phyloP scores from a whole-genome alignment of 2,113 vertebrate species.

The Corvus moneduloides region DNA sequence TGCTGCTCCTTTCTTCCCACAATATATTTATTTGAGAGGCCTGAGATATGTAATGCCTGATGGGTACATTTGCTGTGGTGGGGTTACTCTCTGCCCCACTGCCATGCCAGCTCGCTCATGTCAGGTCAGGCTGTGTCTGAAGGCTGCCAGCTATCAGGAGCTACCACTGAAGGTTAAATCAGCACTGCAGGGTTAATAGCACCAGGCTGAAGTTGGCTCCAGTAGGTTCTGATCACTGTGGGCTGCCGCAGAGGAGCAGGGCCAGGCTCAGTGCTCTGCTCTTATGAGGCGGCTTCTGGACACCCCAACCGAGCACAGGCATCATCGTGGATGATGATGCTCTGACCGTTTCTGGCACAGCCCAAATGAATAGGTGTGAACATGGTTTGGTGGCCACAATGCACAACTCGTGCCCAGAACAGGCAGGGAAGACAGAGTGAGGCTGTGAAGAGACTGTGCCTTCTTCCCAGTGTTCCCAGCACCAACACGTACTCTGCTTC shows the following conservation, averaged over 20 bases:
- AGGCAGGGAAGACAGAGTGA: not conserved
- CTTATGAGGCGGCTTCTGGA: not conserved
- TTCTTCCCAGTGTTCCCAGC: not conserved
- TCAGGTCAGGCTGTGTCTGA: not conserved
- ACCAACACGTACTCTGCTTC: not conserved
- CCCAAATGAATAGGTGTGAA: not conserved
- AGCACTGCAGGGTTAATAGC: not conserved
- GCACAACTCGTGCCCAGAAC: not conserved
- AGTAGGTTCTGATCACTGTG: not conserved
- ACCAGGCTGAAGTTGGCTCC: not conserved
- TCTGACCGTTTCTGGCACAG: not conserved
- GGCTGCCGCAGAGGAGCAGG: not conserved
- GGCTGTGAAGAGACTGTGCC: not conserved
- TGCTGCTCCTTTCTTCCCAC: not conserved
- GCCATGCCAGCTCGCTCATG: not conserved
- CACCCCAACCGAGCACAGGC: too few relatives aligned
- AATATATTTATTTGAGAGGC: not conserved
- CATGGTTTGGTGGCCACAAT: accelerated
- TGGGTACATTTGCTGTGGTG: not conserved
- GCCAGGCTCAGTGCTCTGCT: not conserved
- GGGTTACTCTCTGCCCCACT: not conserved
- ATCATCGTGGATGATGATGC: accelerated
- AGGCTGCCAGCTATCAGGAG: not conserved
- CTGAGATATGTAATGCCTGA: not conserved
- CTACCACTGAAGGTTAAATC: not conserved